Evolutionary conservation across 35 echinoderm and acorn worm genomes (phyloP), one percentile per base, ranked within the genome.

Genomic region (Holothuria glaberrima): DNA sequence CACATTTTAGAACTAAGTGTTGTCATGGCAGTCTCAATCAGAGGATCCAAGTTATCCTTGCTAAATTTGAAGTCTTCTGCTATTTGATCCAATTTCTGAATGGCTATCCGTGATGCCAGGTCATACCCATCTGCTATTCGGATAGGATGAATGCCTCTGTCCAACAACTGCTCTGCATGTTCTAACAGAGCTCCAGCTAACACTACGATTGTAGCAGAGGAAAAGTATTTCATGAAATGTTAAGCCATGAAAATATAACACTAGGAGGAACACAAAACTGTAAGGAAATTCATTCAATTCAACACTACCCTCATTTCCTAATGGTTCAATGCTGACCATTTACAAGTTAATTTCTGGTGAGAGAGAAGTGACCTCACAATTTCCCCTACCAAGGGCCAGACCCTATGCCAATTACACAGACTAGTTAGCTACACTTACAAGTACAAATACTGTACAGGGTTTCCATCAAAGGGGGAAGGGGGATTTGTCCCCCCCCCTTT

Each of bases 1-100:
- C 85, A 98, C 95, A 98, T 98, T 94, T 98, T 98, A 29, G 95
- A 98, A 52, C 96, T 91, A 41, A 98, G 85, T 63, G 96, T 94
- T 63, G 96, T 98, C 96, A 95, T 98, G 16, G 96, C 96, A 48
- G 91, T 94, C 68, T 93, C 69, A 35, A 98, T 88, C 3, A 98
- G 92, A 13, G 96, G 90, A 59, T 95, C 96, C n/a, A 94, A 60
- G 87, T 98, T 92, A 54, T 94, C 88, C 58, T 87, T 76, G 48
- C 46, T 88, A 32, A 98, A 94, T 45, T 90, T 90, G 80, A 94
- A 98, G 62, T 64, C 68, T 30, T 98, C 96, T 54, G 90, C 93
- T 45, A 98, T 98, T 73, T 94, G 85, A 26, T 92, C 93, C 6
- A 98, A 75, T 68, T 90, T 94, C 75, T 89, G 34, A 33, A 77